phyloP scores from a whole-genome alignment of 2,888 invertebrate species.

The Lydus trimaculatus region DNA sequence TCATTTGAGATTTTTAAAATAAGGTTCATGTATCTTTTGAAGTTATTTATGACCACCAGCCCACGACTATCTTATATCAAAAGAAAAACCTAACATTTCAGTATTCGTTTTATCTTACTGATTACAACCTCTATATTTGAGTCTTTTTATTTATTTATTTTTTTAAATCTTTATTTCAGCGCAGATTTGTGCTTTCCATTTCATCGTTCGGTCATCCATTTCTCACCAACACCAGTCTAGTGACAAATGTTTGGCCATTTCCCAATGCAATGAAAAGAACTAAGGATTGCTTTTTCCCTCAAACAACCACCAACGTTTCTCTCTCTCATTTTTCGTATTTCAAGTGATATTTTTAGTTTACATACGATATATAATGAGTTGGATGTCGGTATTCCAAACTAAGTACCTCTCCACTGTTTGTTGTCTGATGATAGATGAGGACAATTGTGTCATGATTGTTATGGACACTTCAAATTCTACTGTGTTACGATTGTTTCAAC shows the following conservation, averaged over 20 bases:
- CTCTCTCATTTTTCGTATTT: slow-evolving; percentile 15
- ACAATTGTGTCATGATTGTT: slow-evolving; percentile 12
- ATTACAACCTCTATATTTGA: slow-evolving; percentile 1
- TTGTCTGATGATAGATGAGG: slow-evolving; percentile 5
- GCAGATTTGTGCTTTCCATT: slow-evolving; percentile 17
- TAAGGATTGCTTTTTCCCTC: neutral
- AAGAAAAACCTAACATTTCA: neutral
- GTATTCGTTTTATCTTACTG: neutral
- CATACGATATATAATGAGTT: slow-evolving; percentile 34
- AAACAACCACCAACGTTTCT: slow-evolving; percentile 27
- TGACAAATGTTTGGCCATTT: slow-evolving; percentile 42
- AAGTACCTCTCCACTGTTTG: neutral
- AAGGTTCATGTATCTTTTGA: neutral
- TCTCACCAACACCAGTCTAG: slow-evolving; percentile 22
- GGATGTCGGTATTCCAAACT: neutral
- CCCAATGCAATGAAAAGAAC: slow-evolving; percentile 39
- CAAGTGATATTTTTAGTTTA: slow-evolving; percentile 36
- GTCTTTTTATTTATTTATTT: neutral
- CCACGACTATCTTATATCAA: neutral
- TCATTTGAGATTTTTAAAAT: neutral
- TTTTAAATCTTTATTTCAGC: neutral
- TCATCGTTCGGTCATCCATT: too few species aligned
- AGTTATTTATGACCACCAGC: neutral
- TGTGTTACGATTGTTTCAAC: too few species aligned
- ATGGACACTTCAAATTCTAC: slow-evolving; percentile 11